phyloP scores from a whole-genome alignment of 2,797 vertebrate species.

The Micropoecilia bifurca region DNA sequence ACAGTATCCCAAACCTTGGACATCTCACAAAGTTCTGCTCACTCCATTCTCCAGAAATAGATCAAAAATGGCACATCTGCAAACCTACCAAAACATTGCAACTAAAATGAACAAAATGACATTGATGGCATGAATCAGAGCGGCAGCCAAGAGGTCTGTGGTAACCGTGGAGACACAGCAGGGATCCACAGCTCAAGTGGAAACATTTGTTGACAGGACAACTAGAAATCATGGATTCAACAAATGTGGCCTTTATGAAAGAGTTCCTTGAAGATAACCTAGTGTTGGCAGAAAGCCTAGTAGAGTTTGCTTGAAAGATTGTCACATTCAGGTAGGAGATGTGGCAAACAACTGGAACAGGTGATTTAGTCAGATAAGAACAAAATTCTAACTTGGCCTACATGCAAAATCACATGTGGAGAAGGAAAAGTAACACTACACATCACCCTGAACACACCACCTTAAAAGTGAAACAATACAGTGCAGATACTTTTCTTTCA shows the following conservation, averaged over 20 bases:
- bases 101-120: neutral
- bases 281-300: neutral
- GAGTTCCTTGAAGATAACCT: neutral
- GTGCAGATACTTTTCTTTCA: neutral
- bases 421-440: neutral
- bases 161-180: neutral
- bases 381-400: neutral
- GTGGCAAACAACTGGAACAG: neutral
- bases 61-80: neutral
- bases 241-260: neutral
- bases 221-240: neutral
- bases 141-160: neutral
- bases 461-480: neutral
- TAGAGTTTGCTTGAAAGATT: neutral
- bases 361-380: neutral
- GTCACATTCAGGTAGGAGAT: neutral
- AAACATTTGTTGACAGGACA: neutral
- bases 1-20: neutral
- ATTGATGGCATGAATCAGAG: neutral
- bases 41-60: neutral
- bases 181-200: neutral
- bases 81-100: neutral
- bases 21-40: neutral
- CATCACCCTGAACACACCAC: neutral
- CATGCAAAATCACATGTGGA: neutral